Percentiles rank a stretch among this genome's conserved stretches.
phyloP scores from a whole-genome alignment of 2,113 vertebrate species.

The Cebidichthys violaceus region DNA sequence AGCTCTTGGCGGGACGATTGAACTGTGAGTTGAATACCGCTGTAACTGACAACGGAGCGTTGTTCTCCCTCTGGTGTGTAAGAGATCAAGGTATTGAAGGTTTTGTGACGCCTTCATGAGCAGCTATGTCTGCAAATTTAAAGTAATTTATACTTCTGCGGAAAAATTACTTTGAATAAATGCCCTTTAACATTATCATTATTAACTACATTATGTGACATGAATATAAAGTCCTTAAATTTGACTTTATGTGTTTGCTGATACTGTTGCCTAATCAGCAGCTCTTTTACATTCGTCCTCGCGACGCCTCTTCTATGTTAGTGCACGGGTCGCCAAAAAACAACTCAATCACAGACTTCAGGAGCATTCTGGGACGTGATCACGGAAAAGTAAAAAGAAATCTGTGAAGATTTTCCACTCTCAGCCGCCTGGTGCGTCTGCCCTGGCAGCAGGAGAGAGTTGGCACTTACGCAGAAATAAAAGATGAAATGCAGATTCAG shows the following conservation, averaged over 20 bases:
- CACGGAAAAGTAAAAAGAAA: conserved; percentile 26
- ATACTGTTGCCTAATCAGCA: neutral
- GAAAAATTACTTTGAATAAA: neutral
- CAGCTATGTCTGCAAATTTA: neutral
- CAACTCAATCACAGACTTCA: neutral
- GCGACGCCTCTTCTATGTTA: neutral
- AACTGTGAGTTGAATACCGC: conserved; percentile 15
- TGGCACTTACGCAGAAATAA: conserved; percentile 26
- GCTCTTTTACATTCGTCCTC: neutral
- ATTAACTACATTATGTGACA: neutral
- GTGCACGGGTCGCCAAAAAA: conserved; percentile 5
- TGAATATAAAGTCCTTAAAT: neutral
- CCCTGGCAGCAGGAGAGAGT: conserved; percentile 46
- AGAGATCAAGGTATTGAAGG: neutral
- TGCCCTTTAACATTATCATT: neutral
- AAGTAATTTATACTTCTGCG: no score
- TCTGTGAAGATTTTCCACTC: conserved; percentile 27
- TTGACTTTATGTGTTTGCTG: neutral
- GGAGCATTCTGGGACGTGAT: conserved; percentile 25
- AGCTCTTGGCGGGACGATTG: neutral
- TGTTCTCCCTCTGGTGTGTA: neutral
- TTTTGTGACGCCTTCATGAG: neutral
- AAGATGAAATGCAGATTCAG: conserved; percentile 37
- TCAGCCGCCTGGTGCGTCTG: conserved; percentile 18
- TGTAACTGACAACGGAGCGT: neutral